Evolutionary conservation across 2,797 vertebrate genomes (phyloP).

Genomic region (Cichlasoma orientale): DNA sequence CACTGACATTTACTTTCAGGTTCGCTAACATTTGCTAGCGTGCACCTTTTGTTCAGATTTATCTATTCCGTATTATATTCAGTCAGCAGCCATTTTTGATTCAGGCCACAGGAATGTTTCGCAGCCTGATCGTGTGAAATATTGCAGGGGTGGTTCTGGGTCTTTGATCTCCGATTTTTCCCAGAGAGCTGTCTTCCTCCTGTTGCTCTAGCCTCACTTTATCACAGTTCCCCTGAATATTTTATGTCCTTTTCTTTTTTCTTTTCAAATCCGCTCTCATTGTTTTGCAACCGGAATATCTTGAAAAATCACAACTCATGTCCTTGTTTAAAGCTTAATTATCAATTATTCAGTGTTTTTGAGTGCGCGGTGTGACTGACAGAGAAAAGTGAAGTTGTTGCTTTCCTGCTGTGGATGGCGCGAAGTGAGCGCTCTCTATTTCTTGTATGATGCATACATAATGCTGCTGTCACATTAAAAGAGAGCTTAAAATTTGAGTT

Average conservation of each 20-base stretch:
- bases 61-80: constrained; percentile 17
- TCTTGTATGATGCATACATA: constrained; percentile 20
- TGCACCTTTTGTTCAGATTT: constrained; percentile 4
- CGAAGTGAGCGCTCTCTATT: constrained; percentile 10
- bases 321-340: constrained; percentile 51
- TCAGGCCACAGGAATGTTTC: constrained; percentile 40
- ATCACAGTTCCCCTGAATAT: constrained; percentile 60
- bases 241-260: constrained; percentile 40
- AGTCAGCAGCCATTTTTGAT: constrained; percentile 30
- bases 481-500: background rate
- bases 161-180: constrained; percentile 63
- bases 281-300: constrained; percentile 62
- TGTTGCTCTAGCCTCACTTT: constrained; percentile 34
- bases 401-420: constrained; percentile 16
- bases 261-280: constrained; percentile 43
- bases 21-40: constrained; percentile 21
- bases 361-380: constrained; percentile 22
- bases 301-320: constrained; percentile 49
- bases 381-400: constrained; percentile 15
- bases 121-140: constrained; percentile 45
- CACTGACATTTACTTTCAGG: constrained; percentile 29
- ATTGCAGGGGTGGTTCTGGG: constrained; percentile 25
- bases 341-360: constrained; percentile 60
- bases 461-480: constrained; percentile 10
- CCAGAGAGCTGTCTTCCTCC: constrained; percentile 44